Evolutionary conservation across 2,113 vertebrate genomes (phyloP).

Genomic region (Corythornis vintsioides): DNA sequence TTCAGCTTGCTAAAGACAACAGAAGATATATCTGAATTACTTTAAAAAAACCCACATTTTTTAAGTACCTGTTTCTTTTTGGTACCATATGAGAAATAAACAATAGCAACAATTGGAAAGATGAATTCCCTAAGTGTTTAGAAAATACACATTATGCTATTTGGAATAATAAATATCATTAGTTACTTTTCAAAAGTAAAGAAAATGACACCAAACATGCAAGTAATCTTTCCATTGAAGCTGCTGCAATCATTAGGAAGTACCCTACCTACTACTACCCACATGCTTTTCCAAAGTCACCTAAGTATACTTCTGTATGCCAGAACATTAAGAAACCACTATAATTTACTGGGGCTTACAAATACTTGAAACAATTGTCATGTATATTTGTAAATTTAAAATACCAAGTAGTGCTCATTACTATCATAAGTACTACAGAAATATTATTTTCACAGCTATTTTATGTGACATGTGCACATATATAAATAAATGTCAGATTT

Average conservation of each 20-base stretch:
- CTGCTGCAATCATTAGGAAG: not conserved
- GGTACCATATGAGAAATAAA: not conserved
- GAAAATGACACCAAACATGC: not conserved
- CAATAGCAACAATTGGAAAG: not conserved
- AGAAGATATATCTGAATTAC: not conserved
- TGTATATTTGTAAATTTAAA: not conserved
- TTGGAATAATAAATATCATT: not conserved
- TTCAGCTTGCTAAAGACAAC: not conserved
- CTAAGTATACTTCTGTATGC: not conserved
- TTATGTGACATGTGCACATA: not conserved
- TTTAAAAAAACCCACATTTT: not conserved
- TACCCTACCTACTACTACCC: too few relatives aligned
- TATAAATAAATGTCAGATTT: not conserved
- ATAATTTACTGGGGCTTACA: not conserved
- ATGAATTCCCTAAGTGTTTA: not conserved
- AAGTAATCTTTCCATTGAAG: not conserved
- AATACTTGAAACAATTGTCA: not conserved
- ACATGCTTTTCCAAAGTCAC: not conserved
- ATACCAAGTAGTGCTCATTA: not conserved
- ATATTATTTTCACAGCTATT: not conserved
- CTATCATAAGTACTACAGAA: not conserved
- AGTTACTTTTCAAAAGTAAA: not conserved
- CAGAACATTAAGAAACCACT: not conserved
- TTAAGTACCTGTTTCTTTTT: not conserved
- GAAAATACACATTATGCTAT: not conserved